Conservation (phyloP, 2,888 invertebrate species). For the Dinocampus coccinellae region DNA sequence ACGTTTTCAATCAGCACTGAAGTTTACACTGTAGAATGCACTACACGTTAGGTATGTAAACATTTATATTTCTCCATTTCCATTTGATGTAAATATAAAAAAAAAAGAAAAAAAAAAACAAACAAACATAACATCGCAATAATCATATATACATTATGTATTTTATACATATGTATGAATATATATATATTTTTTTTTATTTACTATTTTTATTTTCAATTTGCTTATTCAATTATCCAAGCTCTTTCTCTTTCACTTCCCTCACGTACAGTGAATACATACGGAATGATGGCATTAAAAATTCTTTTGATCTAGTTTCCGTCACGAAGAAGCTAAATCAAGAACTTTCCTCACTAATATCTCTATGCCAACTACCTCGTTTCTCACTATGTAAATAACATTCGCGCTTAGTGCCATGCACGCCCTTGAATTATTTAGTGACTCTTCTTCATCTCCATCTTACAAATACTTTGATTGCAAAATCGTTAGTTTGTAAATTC, state of each 20-base stretch:
- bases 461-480: not conserved
- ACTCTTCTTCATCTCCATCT: not conserved
- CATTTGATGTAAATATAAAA: not conserved
- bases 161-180: not conserved
- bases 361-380: not conserved
- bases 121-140: not conserved
- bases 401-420: not conserved
- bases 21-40: conserved; percentile 50
- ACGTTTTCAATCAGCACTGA: conserved; percentile 49
- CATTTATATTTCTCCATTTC: not conserved
- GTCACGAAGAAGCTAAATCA: conserved; percentile 17
- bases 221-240: not conserved
- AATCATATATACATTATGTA: not conserved
- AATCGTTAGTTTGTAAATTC: not conserved
- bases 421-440: conserved; percentile 12
- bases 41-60: conserved; percentile 3
- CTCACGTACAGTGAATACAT: not conserved
- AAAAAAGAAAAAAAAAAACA: not conserved
- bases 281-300: conserved; percentile 18
- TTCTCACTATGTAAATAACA: not conserved
- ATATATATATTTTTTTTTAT: not conserved
- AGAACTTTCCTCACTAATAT: conserved; percentile 23
- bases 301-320: conserved; percentile 11
- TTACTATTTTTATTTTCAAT: not conserved
- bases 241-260: too few species aligned